These are phyloP conservation scores for Mongoloraphidia duomilia DNA, from an alignment of 2,888 invertebrate genomes.

Conservation along the genomic window DNA sequence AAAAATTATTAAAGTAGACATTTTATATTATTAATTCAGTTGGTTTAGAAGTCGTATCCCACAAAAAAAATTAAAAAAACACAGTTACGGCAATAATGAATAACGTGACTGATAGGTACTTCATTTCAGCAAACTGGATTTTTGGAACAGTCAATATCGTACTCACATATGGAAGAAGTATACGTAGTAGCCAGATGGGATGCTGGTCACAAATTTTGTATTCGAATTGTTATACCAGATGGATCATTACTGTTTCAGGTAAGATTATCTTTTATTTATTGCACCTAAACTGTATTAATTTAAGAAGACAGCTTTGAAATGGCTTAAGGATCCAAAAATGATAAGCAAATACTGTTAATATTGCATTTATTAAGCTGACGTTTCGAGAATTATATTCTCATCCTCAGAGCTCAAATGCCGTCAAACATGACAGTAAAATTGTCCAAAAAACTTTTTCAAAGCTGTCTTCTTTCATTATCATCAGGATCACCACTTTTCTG, in stretches of 20 bases:
- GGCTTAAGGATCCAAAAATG: no score
- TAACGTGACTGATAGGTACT: conserved; percentile 5
- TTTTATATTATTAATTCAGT: background rate
- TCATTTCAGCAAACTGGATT: conserved; percentile 44
- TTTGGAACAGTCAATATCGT: conserved; percentile 51
- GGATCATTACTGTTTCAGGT: conserved; percentile 62
- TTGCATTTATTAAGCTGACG: no score
- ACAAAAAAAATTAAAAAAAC: no score
- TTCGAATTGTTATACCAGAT: conserved; percentile 59
- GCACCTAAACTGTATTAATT: background rate
- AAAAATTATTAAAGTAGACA: background rate
- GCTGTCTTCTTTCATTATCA: no score
- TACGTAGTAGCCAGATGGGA: conserved; percentile 67
- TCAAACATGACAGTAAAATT: no score
- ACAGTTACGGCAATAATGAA: background rate
- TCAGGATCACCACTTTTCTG: no score
- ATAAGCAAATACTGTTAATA: no score
- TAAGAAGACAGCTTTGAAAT: no score
- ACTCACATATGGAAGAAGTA: conserved; percentile 61
- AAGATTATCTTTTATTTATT: conserved; percentile 9
- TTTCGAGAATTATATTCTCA: no score
- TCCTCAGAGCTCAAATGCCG: no score
- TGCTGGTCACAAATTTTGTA: conserved; percentile 63
- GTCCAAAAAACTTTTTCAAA: no score
- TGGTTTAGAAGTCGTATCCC: no score